These are phyloP conservation scores for Streptopelia turtur DNA, from an alignment of 2,797 vertebrate species.

Conservation along the genomic window DNA sequence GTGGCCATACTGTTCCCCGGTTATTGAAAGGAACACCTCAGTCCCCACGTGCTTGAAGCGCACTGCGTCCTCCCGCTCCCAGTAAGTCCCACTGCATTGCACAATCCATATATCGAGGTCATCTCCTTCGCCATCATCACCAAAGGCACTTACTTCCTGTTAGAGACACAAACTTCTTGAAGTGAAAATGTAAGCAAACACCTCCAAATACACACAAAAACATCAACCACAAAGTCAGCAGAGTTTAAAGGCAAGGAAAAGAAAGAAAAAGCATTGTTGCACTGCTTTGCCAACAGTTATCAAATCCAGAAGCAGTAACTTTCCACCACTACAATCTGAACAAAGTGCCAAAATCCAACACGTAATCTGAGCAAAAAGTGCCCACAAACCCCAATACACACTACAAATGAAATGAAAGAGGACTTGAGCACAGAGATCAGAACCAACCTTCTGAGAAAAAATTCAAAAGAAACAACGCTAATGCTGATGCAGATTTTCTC, in stretches of 20 bases:
- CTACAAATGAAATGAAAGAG: neutral
- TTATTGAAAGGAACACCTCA: slow-evolving; percentile 90
- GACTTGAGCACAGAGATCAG: neutral
- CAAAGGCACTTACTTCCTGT: slow-evolving; percentile 98
- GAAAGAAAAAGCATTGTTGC: neutral
- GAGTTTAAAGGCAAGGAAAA: neutral
- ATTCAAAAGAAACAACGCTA: neutral
- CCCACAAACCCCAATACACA: neutral
- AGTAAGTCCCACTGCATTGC: slow-evolving; percentile 87
- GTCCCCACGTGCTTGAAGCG: slow-evolving; percentile 93
- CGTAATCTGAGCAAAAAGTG: neutral
- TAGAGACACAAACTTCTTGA: slow-evolving; percentile 46
- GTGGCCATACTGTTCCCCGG: slow-evolving; percentile 94
- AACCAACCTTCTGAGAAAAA: neutral
- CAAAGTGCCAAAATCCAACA: neutral
- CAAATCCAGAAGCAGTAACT: neutral
- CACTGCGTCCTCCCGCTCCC: slow-evolving; percentile 89
- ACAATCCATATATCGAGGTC: slow-evolving; percentile 93
- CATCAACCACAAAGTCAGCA: neutral
- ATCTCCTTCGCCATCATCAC: slow-evolving; percentile 94
- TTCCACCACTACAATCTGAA: neutral
- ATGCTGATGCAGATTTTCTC: neutral
- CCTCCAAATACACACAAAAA: neutral
- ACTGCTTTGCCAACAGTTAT: neutral
- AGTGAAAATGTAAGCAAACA: slow-evolving; percentile 5